These are phyloP conservation scores for Adelognathus sp. DNA, from an alignment of 2,888 invertebrate species.

Conservation along the genomic window DNA sequence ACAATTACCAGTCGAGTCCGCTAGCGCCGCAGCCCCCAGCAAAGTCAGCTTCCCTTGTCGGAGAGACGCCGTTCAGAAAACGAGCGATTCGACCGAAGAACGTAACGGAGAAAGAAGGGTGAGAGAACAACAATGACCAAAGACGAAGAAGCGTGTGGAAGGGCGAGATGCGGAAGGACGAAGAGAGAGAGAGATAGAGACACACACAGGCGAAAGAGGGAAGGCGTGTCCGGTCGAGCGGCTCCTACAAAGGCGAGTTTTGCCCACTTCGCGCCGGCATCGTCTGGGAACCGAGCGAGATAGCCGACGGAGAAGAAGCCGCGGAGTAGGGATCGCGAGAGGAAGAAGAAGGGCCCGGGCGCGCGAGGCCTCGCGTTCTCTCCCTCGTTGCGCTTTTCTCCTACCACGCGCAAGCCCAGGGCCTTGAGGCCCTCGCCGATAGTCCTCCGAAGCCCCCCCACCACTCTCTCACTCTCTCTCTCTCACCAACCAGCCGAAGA, in stretches of 20 bases:
- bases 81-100: slow-evolving; percentile 4
- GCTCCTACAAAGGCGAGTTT: slow-evolving; percentile 75
- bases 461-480: too few species aligned
- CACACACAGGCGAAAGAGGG: too few species aligned
- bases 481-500: slow-evolving; percentile 62
- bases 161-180: slow-evolving; percentile 24
- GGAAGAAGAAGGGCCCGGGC: slow-evolving; percentile 38
- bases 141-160: slow-evolving; percentile 2
- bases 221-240: slow-evolving; percentile 77
- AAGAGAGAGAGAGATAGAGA: slow-evolving; percentile 53
- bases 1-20: slow-evolving; percentile 2
- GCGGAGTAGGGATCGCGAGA: slow-evolving; percentile 47
- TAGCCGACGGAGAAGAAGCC: slow-evolving; percentile 33
- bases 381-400: slow-evolving; percentile 59
- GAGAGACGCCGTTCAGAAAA: slow-evolving; percentile 25
- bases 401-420: slow-evolving; percentile 69
- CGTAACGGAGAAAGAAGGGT: slow-evolving; percentile 29
- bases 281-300: slow-evolving; percentile 46
- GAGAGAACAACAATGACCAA: slow-evolving; percentile 11
- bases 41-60: slow-evolving; percentile 10
- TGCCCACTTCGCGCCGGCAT: slow-evolving; percentile 69
- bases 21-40: slow-evolving; percentile 60
- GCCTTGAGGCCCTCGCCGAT: slow-evolving; percentile 54
- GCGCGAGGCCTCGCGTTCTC: slow-evolving; percentile 11
- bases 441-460: slow-evolving; percentile 37